Percentiles rank a stretch among this genome's conserved stretches.
phyloP scores from a whole-genome alignment of 2,888 invertebrate species.

The Dendrolimus pini region DNA sequence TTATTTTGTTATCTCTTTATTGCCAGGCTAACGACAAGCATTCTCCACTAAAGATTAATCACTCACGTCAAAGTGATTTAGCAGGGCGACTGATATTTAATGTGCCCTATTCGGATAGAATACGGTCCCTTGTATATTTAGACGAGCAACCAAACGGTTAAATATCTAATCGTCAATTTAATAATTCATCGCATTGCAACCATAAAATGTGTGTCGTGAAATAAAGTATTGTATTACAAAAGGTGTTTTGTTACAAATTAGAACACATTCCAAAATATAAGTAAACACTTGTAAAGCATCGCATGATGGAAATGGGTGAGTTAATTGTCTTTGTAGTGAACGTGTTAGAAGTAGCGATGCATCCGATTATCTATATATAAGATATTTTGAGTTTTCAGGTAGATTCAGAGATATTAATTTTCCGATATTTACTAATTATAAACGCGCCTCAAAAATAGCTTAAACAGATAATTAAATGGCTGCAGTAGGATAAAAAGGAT shows the following conservation, averaged over 20 bases:
- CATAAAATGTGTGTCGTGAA: constrained; percentile 23
- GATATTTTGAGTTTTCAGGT: too few species aligned
- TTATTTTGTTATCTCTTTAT: constrained; percentile 76
- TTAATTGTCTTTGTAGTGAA: too few species aligned
- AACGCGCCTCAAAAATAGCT: too few species aligned
- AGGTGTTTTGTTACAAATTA: constrained; percentile 20
- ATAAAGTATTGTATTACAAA: constrained; percentile 29
- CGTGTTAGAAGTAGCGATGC: too few species aligned
- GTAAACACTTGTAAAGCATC: constrained; percentile 10
- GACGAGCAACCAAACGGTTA: constrained; percentile 50
- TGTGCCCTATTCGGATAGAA: constrained; percentile 67
- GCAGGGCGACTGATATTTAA: constrained; percentile 73
- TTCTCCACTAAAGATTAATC: constrained; percentile 72
- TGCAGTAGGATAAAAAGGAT: too few species aligned
- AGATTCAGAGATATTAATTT: too few species aligned
- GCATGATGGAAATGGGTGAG: neutral
- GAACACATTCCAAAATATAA: constrained; percentile 10
- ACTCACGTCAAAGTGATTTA: constrained; percentile 72
- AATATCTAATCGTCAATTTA: constrained; percentile 48
- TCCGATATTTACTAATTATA: too few species aligned
- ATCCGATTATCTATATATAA: too few species aligned
- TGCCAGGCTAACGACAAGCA: constrained; percentile 71
- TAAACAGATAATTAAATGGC: too few species aligned
- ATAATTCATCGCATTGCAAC: constrained; percentile 35
- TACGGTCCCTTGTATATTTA: constrained; percentile 60